A percentile compares a stretch with the other conserved stretches of the same genome.
These are phyloP conservation scores for Solea solea DNA, from an alignment of 2,113 vertebrate genomes.

Conservation along the genomic window DNA sequence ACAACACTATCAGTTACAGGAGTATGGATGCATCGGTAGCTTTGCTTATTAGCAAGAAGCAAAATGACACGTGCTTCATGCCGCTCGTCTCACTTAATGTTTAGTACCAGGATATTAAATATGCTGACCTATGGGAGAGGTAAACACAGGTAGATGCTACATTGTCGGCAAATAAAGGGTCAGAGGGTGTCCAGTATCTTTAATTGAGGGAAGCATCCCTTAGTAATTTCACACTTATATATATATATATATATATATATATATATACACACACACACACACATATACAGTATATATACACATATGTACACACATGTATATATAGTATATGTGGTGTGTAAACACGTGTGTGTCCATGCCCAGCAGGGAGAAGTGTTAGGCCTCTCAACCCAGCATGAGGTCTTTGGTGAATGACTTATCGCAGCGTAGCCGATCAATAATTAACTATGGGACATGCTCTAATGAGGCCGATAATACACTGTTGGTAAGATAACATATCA, in stretches of 20 bases:
- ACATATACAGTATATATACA: too few species aligned
- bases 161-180: neutral
- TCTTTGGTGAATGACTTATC: slow-evolving; percentile 70
- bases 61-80: too few species aligned
- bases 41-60: too few species aligned
- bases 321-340: slow-evolving; percentile 7
- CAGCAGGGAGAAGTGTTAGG: slow-evolving; percentile 45
- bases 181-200: too few species aligned
- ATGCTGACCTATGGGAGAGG: neutral
- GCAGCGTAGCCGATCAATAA: slow-evolving; percentile 77
- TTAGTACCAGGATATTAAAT: slow-evolving; percentile 7
- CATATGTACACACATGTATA: too few species aligned
- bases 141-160: neutral
- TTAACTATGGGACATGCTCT: slow-evolving; percentile 69
- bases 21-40: too few species aligned
- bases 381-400: slow-evolving; percentile 58
- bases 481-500: slow-evolving; percentile 65
- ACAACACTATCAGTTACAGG: too few species aligned
- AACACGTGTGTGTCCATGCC: slow-evolving; percentile 25
- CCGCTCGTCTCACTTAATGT: too few species aligned
- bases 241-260: too few species aligned
- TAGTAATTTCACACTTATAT: neutral
- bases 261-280: too few species aligned
- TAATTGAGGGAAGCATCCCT: slow-evolving; percentile 7
- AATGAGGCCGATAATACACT: slow-evolving; percentile 69